These are phyloP conservation scores for Campoletis sonorensis DNA, from an alignment of 1,140 invertebrate genomes.

Conservation along the genomic window DNA sequence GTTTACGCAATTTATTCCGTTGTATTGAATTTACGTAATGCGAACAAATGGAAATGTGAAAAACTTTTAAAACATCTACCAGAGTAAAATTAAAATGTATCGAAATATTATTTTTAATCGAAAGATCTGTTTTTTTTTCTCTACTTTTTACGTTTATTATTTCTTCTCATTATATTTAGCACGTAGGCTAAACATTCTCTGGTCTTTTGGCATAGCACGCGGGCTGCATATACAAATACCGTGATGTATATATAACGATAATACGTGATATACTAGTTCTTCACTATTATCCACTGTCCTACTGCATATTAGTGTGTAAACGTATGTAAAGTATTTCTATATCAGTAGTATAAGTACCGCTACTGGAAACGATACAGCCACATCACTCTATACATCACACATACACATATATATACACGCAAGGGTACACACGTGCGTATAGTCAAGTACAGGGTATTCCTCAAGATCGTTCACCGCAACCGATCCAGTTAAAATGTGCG, in stretches of 20 bases:
- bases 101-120: not conserved
- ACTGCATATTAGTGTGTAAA: not conserved
- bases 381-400: not conserved
- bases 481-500: slow-evolving; percentile 17
- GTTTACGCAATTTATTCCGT: too few relatives aligned
- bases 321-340: not conserved
- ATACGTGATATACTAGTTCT: slow-evolving; percentile 8
- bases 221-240: not conserved
- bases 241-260: not conserved
- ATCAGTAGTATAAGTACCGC: slow-evolving; percentile 7
- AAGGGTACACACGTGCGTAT: not conserved
- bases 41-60: not conserved
- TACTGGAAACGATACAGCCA: not conserved
- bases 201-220: not conserved
- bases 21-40: too few relatives aligned
- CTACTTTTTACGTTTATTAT: not conserved
- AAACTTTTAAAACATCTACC: not conserved
- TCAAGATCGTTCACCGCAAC: slow-evolving; percentile 19
- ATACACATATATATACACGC: not conserved
- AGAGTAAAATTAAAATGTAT: not conserved
- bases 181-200: not conserved
- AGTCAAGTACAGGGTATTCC: slow-evolving; percentile 16
- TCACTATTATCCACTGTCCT: not conserved
- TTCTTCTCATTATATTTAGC: slow-evolving; percentile 12
- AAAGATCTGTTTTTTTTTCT: not conserved